Base-by-base conservation (phyloP, 2,797 vertebrate species). In the Acanthis flammea region DNA sequence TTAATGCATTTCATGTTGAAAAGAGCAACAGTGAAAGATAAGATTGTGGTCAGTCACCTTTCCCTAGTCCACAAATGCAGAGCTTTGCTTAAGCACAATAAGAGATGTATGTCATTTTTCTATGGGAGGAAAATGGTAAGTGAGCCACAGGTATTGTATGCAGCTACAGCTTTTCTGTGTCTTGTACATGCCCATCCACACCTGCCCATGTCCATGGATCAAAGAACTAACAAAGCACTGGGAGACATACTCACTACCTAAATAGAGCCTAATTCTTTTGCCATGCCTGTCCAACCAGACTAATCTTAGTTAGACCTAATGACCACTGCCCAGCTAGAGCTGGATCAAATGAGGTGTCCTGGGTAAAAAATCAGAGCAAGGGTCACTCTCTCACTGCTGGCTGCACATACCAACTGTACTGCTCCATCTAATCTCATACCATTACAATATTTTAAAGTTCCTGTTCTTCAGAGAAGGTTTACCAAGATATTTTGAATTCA, bases 401-500 rank as follows among this genome's bases (percentile, higher is more conserved):
- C 53, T 86, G 80, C 45, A 68, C 6, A 2, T 39, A 53, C 42
- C 44, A 65, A 74, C 25, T 51, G 42, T n/a, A 39, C 35, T 25
- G 24, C 25, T 72, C 37, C 22, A 28, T 44, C 50, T 25, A 12
- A 91, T 31, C 57, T 88, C 42, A 18, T 23, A 9, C 25, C 22
- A 47, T 33, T 63, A 24, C 11, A 33, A 57, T 37, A 31, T 5
- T 33, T 21, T 58, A 62, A 39, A 60, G 19, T 66, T 4, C 71
- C 47, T 71, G 19, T 9, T 65, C 74, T 57, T 62, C 75, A 75
- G 28, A 82, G 58, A 65, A 53, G 19, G 48, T 75, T 72, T 72
- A 80, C 23, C 35, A 77, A 67, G 67, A 19, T 37, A 51, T 72
- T 77, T 91, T 93, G 72, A 50, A 72, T 44, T 76, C 41, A 73